Base-by-base conservation (phyloP, 2,797 vertebrate species). In the Tinamus major region DNA sequence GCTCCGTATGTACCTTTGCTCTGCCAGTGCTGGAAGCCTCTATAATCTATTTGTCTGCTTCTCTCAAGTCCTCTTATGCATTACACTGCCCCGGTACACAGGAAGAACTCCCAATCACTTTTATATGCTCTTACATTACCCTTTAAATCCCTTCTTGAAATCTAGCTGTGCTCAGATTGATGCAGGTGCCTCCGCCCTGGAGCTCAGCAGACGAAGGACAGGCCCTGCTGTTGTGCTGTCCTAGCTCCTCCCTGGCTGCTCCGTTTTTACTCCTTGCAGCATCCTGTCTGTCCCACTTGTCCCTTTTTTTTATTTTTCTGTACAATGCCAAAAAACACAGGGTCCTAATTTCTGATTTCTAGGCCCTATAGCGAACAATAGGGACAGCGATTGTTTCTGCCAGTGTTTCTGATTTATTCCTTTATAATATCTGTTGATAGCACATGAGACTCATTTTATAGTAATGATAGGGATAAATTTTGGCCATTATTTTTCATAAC, bases 381-480 rank as follows among this genome's bases (percentile, higher is more conserved):
- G 80, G 59, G 69, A 39, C 78, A 59, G 27, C 63, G 77, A 78
- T 88, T 33, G 7, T 6, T 12, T 77, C 16, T 90, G 75, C 85
- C 55, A 7, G 27, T 49, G 35, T 76, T 26, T 70, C 74, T 91
- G 91, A 91, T 94, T 95, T 91, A 92, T 89, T 63, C 63, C 51
- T 37, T 41, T 41, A 23, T 19, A 58, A 6, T 24, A 31, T 37
- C 82, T 87, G 41, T 62, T 94, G 84, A 69, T 41, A 76, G 51
- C 67, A 56, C 79, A 31, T 4, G 8, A 87, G 80, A 51, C 21
- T 76, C 63, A 2, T 31, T 90, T 56, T 27, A 37, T 6, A 48
- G 39, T 26, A 87, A 89, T 0, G 10, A 83, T 4, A 46, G 37
- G 87, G 94, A 94, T 87, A 85, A 92, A 94, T 92, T 76, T 67